These are phyloP conservation scores for Meta bourneti DNA, from an alignment of 2,888 invertebrate genomes.

Conservation along the genomic window DNA sequence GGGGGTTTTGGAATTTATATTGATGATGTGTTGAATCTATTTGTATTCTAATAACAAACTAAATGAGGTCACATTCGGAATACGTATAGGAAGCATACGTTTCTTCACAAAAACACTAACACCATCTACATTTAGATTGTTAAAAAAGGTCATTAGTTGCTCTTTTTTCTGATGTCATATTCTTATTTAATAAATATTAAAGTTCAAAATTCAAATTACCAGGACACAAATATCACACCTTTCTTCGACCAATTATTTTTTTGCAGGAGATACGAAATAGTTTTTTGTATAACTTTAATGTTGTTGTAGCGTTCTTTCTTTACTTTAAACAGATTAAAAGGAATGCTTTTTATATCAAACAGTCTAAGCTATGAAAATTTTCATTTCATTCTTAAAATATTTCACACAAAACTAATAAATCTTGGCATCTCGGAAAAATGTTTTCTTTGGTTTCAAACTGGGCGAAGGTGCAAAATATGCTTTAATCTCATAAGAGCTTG, in stretches of 20 bases:
- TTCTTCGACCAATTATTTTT: neutral
- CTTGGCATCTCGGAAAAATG: neutral
- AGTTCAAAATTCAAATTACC: too few relatives aligned
- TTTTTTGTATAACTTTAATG: neutral
- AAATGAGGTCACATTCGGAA: too few relatives aligned
- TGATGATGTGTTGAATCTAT: too few relatives aligned
- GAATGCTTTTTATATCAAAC: neutral
- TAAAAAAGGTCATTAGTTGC: too few relatives aligned
- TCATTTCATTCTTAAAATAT: neutral
- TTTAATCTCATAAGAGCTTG: neutral
- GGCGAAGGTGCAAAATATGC: neutral
- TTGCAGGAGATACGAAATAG: neutral
- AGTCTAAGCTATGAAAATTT: neutral
- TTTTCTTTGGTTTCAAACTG: neutral
- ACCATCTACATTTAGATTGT: too few relatives aligned
- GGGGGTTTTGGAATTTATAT: too few relatives aligned
- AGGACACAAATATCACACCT: too few relatives aligned
- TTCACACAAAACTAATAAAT: neutral
- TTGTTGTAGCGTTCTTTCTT: neutral
- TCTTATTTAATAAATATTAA: too few relatives aligned
- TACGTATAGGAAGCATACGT: too few relatives aligned
- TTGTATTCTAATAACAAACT: too few relatives aligned
- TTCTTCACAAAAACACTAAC: too few relatives aligned
- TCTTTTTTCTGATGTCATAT: too few relatives aligned
- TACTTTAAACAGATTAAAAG: neutral